These are phyloP conservation scores for Cantharis nigra DNA, from an alignment of 2,888 invertebrate genomes.

Conservation along the genomic window DNA sequence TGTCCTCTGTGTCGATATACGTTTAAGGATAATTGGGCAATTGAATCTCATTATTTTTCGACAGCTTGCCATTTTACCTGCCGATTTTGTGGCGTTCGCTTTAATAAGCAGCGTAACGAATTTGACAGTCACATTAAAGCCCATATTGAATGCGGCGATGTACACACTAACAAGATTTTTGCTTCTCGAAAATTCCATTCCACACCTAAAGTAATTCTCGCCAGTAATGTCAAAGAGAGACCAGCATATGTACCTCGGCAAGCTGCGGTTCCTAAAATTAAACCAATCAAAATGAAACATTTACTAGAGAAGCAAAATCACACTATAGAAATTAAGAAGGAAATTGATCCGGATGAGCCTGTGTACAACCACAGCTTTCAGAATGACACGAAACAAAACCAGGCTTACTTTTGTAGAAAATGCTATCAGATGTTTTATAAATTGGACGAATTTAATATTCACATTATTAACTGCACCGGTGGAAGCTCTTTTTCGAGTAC, in stretches of 20 bases:
- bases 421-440: conserved; percentile 55
- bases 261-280: conserved; percentile 29
- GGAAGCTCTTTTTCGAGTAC: conserved; percentile 9
- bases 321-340: conserved; percentile 32
- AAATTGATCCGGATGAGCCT: conserved; percentile 34
- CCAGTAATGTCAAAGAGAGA: conserved; percentile 19
- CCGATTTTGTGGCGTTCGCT: conserved; percentile 52
- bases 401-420: conserved; percentile 55
- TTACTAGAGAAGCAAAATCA: conserved; percentile 33
- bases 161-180: conserved; percentile 48
- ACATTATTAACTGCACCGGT: conserved; percentile 39
- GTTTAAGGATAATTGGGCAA: conserved; percentile 56
- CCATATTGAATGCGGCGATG: conserved; percentile 45
- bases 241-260: conserved; percentile 5
- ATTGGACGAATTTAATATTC: conserved; percentile 53
- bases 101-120: conserved; percentile 50
- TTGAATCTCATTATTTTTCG: conserved; percentile 54
- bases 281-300: conserved; percentile 43
- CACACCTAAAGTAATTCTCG: conserved; percentile 32
- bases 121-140: conserved; percentile 48
- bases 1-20: conserved; percentile 53
- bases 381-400: conserved; percentile 40
- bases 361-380: neutral
- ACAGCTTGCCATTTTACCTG: conserved; percentile 53
- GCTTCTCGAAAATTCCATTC: conserved; percentile 36